Base-by-base conservation (phyloP, 1,140 invertebrate species). In the Pinna nobilis region DNA sequence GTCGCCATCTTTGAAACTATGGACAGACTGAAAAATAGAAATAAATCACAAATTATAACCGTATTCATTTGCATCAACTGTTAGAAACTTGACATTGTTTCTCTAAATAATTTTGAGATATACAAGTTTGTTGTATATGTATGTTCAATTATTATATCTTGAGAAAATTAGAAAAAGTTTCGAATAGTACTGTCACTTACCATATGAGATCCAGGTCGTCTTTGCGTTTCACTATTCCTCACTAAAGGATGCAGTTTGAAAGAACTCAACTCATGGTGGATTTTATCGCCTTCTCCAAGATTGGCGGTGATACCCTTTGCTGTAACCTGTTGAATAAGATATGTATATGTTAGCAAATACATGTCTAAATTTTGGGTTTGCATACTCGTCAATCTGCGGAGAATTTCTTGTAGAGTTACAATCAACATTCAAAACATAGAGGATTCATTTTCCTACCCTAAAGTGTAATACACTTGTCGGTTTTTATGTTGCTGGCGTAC, bases 221-320 rank as follows among this genome's bases (percentile, higher is more conserved):
- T 79, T 94, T 95, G 79, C 91, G 91, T 5, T 96, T 98, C 84
- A 88, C 91, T 4, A 95, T 95, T 2, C 94, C 96, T 88, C 86
- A 94, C 2, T 95, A 93, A 0, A 91, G 94, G 92, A 92, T 63
- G 59, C 37, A 93, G 94, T 64, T 91, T 92, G 53, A 95, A 95
- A 13, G 47, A 55, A 18, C 41, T 84, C 79, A 44, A 89, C 83
- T 75, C 90, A n/a, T 97, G 97, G 83, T 89, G 91, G n/a, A 90
- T 97, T 3, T 95, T 97, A 85, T 92, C 93, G 1, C 82, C 95
- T 2, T 96, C 94, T 1, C 96, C 96, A 15, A 92, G 93, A 2
- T 86, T 98, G 1, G 93, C 92, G 0, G 84, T 97, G 0, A 90
- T 39, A n/a, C 59, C 59, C 37, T 63, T 63, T 9, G 59, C 44